These are phyloP conservation scores for Eristalis pertinax DNA, from an alignment of 2,888 invertebrate genomes.

Conservation along the genomic window DNA sequence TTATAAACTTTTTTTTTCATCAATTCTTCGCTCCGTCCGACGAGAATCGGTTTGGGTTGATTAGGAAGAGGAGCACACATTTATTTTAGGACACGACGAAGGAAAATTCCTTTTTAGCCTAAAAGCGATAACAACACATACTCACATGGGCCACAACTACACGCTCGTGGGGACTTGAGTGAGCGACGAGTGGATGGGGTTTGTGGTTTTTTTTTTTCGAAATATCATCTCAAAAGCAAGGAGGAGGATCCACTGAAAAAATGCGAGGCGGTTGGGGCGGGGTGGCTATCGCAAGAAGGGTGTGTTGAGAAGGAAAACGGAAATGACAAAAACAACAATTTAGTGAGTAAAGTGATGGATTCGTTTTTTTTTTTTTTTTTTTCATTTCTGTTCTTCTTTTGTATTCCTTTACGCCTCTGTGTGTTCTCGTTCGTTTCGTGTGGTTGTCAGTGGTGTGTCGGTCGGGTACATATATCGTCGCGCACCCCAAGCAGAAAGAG, in stretches of 20 bases:
- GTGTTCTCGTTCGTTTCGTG: neutral
- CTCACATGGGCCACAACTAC: neutral
- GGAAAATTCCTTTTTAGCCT: conserved; percentile 65
- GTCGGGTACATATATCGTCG: conserved; percentile 5
- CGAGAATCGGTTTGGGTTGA: conserved; percentile 10
- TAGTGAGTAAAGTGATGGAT: conserved; percentile 29
- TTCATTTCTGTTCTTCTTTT: neutral
- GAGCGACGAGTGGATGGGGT: neutral
- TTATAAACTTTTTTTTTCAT: conserved; percentile 57
- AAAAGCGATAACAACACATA: conserved; percentile 34
- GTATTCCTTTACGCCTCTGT: neutral
- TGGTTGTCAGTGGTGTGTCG: neutral
- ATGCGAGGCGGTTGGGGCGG: neutral
- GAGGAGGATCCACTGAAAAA: conserved; percentile 1
- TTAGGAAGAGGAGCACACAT: conserved; percentile 56
- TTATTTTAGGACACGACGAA: conserved; percentile 63
- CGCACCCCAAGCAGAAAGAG: conserved; percentile 67
- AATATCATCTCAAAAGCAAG: conserved; percentile 2
- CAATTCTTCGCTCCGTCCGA: neutral
- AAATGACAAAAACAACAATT: conserved; percentile 69
- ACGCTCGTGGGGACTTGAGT: neutral
- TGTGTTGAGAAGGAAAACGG: conserved; percentile 63
- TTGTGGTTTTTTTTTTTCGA: neutral
- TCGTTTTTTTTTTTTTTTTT: conserved; percentile 11
- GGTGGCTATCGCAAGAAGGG: conserved; percentile 33